Percentiles rank a stretch among this genome's conserved stretches.
Conservation (phyloP, 1,140 invertebrate species). For the Rhizoglyphus robini region DNA sequence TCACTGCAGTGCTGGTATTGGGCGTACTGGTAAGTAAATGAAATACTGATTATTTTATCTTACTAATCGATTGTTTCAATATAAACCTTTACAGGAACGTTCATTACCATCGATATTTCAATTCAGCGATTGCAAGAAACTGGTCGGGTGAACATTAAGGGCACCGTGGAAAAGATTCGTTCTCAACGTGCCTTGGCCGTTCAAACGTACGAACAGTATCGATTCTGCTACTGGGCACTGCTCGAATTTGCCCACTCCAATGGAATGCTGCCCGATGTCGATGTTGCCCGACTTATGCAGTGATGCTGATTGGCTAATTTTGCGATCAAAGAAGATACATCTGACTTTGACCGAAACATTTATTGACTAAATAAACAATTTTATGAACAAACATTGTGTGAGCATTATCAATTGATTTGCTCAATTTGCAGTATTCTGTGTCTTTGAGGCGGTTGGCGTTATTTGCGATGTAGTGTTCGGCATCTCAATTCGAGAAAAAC, state of each 20-base stretch:
- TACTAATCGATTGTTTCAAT: conserved; percentile 21
- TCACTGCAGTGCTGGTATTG: conserved; percentile 92
- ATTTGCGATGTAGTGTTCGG: too few species aligned
- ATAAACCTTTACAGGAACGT: conserved; percentile 79
- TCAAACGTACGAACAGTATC: conserved; percentile 97
- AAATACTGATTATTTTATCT: conserved; percentile 21
- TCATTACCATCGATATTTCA: conserved; percentile 90
- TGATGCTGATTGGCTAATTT: too few species aligned
- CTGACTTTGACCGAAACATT: too few species aligned
- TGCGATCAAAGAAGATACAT: too few species aligned
- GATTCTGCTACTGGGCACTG: conserved; percentile 88
- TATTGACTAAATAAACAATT: too few species aligned
- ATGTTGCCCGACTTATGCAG: too few species aligned
- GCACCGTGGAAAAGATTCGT: conserved; percentile 74
- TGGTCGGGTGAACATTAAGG: conserved; percentile 79
- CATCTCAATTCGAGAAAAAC: too few species aligned
- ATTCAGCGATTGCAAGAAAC: conserved; percentile 75
- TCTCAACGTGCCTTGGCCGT: conserved; percentile 88
- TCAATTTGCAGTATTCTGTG: too few species aligned
- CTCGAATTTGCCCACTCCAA: conserved; percentile 93
- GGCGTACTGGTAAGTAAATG: conserved; percentile 77
- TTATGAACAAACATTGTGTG: too few species aligned
- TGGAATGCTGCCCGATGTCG: too few species aligned
- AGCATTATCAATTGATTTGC: too few species aligned
- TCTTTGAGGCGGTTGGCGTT: too few species aligned